Conservation (phyloP, 2,113 vertebrate species). For the Malurus alboscapulatus region DNA sequence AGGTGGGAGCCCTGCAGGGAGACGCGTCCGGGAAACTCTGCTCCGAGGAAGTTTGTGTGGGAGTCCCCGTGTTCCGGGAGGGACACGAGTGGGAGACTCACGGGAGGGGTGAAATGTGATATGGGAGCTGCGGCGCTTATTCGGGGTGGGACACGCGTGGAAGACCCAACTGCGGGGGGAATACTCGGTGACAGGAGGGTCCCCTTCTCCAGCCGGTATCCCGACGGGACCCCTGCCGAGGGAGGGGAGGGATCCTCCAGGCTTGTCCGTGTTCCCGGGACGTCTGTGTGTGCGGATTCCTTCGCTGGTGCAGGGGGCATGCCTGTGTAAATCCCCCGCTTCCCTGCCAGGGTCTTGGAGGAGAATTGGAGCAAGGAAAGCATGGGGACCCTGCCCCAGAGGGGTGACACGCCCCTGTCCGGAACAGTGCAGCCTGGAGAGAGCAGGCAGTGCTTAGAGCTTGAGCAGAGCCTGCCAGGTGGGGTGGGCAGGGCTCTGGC, state of each 20-base stretch:
- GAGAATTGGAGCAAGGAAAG: background rate
- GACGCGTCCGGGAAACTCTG: background rate
- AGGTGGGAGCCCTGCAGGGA: background rate
- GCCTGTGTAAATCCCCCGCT: rapidly evolving
- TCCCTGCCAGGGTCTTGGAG: background rate
- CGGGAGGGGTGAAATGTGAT: rapidly evolving
- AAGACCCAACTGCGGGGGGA: background rate
- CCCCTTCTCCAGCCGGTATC: background rate
- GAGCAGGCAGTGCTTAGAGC: background rate
- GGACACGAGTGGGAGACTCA: background rate
- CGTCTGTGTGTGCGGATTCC: too few relatives aligned
- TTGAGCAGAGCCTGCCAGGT: background rate
- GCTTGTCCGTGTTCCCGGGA: rapidly evolving
- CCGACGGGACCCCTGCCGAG: rapidly evolving
- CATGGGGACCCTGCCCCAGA: too few relatives aligned
- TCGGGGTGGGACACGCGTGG: rapidly evolving
- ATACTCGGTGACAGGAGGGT: too few relatives aligned
- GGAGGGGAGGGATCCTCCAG: background rate
- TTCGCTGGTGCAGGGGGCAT: background rate
- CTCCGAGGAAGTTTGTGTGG: background rate
- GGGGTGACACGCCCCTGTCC: background rate
- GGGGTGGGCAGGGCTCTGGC: background rate
- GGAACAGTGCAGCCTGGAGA: rapidly evolving
- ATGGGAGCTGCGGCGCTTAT: background rate
- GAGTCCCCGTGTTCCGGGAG: background rate